Conservation (phyloP, 2,797 vertebrate genomes). For the Dicrostonyx torquatus region DNA sequence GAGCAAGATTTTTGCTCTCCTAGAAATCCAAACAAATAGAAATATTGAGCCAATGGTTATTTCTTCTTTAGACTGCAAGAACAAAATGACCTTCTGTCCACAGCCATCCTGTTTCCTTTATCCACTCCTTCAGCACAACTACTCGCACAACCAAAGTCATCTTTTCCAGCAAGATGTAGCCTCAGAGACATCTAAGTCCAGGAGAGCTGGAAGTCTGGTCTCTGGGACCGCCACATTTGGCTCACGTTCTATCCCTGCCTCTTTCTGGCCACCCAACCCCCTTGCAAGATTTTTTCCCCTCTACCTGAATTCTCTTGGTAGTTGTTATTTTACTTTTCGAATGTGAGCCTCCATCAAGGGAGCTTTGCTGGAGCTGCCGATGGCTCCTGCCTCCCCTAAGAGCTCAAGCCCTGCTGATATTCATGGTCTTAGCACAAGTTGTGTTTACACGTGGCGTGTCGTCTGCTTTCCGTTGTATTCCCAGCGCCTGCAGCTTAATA, state of each 20-base stretch:
- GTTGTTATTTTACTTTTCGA: neutral
- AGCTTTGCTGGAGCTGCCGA: neutral
- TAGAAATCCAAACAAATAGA: neutral
- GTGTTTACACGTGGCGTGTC: neutral
- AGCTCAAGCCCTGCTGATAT: neutral
- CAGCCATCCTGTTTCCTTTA: neutral
- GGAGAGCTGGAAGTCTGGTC: neutral
- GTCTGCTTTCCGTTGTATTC: neutral
- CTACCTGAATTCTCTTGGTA: neutral
- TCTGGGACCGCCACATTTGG: no score
- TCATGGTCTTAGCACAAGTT: neutral
- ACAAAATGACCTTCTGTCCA: neutral
- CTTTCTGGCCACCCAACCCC: neutral
- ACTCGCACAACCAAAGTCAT: neutral
- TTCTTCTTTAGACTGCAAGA: neutral
- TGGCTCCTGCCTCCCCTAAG: rapidly evolving
- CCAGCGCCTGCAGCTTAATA: neutral
- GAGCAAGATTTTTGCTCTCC: neutral
- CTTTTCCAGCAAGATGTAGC: neutral
- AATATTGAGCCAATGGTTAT: neutral
- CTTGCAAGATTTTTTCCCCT: neutral
- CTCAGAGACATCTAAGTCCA: neutral
- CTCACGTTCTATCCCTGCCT: neutral
- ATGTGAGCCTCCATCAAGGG: neutral
- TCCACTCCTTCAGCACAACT: neutral